Evolutionary conservation across 2,113 vertebrate species (phyloP), one percentile per base, ranked within the genome.

Genomic region (Diglossa brunneiventris): DNA sequence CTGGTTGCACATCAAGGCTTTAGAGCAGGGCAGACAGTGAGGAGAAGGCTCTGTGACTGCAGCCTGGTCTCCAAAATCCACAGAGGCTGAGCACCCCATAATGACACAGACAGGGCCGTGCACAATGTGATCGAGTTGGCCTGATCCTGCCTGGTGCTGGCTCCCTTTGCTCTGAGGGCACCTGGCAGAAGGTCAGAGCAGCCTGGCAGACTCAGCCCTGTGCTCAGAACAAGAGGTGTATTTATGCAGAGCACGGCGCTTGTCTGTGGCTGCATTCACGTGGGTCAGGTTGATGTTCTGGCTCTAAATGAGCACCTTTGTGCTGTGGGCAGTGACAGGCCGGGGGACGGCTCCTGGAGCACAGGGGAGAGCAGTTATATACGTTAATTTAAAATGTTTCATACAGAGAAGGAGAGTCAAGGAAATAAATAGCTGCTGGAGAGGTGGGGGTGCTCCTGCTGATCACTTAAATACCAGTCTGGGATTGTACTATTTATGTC

Each of bases 231-330:
- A 97, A 95, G 95, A 69, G 23, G 69, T 18, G 83, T 74, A 94
- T 95, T 94, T 94, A 93, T 92, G 81, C 75, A 17, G 83, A 81
- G 73, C 14, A 16, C 27, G 6, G 76, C 1, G 88, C 94, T 83
- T 82, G 91, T 90, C 90, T 89, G 83, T 88, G 91, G 47, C 91
- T 63, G 88, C 81, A 55, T 95, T 95, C 93, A 72, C 82, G 41
- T 78, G 77, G 87, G 4, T 69, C 94, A 92, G 94, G 95, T 91
- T 84, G 93, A 90, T 66, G 74, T 61, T 49, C 88, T 79, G 83
- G 89, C 89, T 96, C 81, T 96, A 96, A 95, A 96, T 96, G 95
- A 95, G 72, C 93, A 90, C 79, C 92, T 95, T 97, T 97, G 94
- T 96, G 95, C 93, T 95, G 63, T 15, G 7, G 12, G 94, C 87